Conservation (phyloP, 2,888 invertebrate species). For the Pristionchus fissidentatus region DNA sequence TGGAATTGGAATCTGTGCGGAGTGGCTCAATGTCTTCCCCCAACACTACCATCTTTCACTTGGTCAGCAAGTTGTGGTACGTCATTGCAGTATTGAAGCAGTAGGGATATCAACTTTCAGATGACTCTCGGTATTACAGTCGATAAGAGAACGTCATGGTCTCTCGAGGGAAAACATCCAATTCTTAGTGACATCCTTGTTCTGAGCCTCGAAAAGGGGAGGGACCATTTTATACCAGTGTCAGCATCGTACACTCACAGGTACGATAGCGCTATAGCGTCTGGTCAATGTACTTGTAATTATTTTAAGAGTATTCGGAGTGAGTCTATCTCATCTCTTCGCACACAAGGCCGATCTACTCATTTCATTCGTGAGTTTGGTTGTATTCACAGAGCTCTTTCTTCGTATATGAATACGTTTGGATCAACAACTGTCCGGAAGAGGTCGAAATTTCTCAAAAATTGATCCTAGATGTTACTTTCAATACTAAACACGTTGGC, state of each 20-base stretch:
- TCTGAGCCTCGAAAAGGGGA: conserved; percentile 92
- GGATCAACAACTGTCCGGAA: too few relatives aligned
- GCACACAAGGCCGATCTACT: conserved; percentile 21
- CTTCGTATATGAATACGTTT: too few relatives aligned
- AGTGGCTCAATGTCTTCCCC: conserved; percentile 56
- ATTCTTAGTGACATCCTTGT: conserved; percentile 92
- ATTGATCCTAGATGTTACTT: too few relatives aligned
- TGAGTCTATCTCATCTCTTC: conserved; percentile 3
- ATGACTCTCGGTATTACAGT: conserved; percentile 89
- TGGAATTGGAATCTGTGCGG: conserved; percentile 53
- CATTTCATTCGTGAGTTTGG: conserved; percentile 6
- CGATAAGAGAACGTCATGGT: conserved; percentile 86
- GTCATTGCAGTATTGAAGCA: too few relatives aligned
- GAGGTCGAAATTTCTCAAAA: too few relatives aligned
- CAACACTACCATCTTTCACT: conserved; percentile 17
- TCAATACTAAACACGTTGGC: too few relatives aligned
- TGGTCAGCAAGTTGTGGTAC: conserved; percentile 14
- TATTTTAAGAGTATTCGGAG: conserved; percentile 18
- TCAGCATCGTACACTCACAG: conserved; percentile 84
- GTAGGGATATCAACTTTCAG: too few relatives aligned
- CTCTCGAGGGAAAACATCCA: conserved; percentile 85
- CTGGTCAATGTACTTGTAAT: not conserved
- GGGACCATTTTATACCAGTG: conserved; percentile 88
- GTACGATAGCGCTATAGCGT: conserved; percentile 76
- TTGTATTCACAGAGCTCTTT: too few relatives aligned